Conservation (phyloP, 2,888 invertebrate species). For the Tolmerus cingulatus region DNA sequence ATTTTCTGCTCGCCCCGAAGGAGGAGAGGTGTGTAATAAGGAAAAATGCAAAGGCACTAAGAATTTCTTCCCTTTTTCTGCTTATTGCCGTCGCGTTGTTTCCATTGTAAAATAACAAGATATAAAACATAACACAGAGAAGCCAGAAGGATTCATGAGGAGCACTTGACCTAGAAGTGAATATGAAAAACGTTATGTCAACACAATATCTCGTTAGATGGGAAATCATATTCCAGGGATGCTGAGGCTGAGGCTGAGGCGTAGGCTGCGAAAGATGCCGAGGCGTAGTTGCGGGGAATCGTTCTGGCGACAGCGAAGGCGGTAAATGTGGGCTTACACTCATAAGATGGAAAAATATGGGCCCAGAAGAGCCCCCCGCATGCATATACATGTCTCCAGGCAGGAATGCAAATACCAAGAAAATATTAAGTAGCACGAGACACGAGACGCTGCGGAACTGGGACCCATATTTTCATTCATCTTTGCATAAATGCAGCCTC, state of each 20-base stretch:
- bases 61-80: background rate
- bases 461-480: background rate
- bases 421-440: constrained; percentile 5
- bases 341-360: constrained; percentile 31
- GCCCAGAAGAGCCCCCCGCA: background rate
- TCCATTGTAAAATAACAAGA: constrained; percentile 40
- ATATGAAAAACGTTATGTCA: constrained; percentile 41
- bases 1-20: background rate
- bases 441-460: background rate
- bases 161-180: constrained; percentile 37
- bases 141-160: constrained; percentile 37
- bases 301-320: constrained; percentile 32
- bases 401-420: background rate
- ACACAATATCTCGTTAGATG: constrained; percentile 40
- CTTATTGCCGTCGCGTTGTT: constrained; percentile 26
- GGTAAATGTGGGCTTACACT: constrained; percentile 13
- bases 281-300: background rate
- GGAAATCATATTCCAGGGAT: constrained; percentile 33
- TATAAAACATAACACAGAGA: constrained; percentile 15
- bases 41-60: constrained; percentile 35
- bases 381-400: background rate
- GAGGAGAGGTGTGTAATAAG: background rate
- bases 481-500: background rate
- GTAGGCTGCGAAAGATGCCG: constrained; percentile 21
- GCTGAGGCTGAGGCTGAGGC: constrained; percentile 6